phyloP scores from a whole-genome alignment of 2,113 vertebrate genomes.

The Istiophorus platypterus region DNA sequence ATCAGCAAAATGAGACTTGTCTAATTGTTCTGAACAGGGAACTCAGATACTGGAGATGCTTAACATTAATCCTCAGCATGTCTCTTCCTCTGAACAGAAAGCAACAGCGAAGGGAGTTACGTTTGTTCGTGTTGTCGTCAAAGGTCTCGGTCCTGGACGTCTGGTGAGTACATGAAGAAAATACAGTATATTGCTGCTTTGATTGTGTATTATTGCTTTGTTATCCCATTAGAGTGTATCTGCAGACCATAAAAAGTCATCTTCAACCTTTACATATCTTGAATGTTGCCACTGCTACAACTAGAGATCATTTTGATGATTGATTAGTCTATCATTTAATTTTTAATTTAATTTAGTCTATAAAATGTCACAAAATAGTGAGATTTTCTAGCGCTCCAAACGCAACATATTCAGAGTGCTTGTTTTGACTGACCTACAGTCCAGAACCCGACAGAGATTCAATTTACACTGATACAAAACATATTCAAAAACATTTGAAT shows the following conservation, averaged over 20 bases:
- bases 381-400: no score
- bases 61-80: neutral
- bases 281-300: neutral
- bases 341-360: no score
- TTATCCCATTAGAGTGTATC: neutral
- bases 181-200: neutral
- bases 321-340: no score
- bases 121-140: constrained; percentile 91
- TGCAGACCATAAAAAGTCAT: neutral
- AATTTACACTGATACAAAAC: neutral
- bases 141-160: constrained; percentile 95
- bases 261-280: neutral
- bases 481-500: no score
- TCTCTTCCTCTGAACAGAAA: constrained; percentile 85
- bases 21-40: neutral
- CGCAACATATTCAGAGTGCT: no score
- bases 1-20: neutral
- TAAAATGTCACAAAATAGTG: no score
- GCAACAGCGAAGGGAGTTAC: constrained; percentile 88
- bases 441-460: neutral
- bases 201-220: neutral
- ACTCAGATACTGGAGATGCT: neutral
- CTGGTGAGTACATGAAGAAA: constrained; percentile 81
- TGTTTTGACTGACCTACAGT: no score
- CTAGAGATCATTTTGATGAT: neutral